These are phyloP conservation scores for Archilochus colubris DNA, from an alignment of 2,113 vertebrate species.

Conservation along the genomic window DNA sequence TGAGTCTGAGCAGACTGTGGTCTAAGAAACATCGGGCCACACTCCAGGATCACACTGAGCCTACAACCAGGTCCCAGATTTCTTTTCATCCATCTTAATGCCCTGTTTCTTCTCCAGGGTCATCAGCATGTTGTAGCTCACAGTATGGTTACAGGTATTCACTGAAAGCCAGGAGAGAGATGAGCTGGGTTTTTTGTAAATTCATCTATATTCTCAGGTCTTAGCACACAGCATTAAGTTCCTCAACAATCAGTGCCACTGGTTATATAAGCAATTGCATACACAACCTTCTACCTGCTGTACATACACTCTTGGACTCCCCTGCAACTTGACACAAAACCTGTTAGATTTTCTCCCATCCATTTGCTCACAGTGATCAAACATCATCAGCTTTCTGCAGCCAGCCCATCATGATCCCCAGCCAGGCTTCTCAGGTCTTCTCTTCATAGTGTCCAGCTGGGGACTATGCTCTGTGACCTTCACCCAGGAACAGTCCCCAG, in stretches of 20 bases:
- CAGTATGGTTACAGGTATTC: background rate
- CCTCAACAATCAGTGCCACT: background rate
- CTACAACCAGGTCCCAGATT: background rate
- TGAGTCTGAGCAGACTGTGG: background rate
- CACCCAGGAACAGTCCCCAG: background rate
- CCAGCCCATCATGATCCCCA: background rate
- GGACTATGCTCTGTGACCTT: background rate
- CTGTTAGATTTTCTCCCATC: background rate
- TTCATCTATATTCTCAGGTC: background rate
- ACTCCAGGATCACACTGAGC: background rate
- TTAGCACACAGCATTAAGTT: background rate
- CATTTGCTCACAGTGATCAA: background rate
- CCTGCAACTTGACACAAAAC: background rate
- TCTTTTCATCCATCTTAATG: background rate
- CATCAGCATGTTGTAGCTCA: background rate
- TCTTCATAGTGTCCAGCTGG: rapidly evolving
- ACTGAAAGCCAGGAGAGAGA: background rate
- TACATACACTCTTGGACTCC: rapidly evolving
- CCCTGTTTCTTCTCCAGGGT: background rate
- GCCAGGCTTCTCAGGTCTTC: background rate
- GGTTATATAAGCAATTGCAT: background rate
- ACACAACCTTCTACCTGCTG: background rate
- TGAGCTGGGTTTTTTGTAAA: background rate
- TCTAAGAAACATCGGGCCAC: background rate
- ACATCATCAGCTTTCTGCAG: background rate